Evolutionary conservation across 2,113 vertebrate species (phyloP), one percentile per base, ranked within the genome.

Genomic region (Dipodomys spectabilis): DNA sequence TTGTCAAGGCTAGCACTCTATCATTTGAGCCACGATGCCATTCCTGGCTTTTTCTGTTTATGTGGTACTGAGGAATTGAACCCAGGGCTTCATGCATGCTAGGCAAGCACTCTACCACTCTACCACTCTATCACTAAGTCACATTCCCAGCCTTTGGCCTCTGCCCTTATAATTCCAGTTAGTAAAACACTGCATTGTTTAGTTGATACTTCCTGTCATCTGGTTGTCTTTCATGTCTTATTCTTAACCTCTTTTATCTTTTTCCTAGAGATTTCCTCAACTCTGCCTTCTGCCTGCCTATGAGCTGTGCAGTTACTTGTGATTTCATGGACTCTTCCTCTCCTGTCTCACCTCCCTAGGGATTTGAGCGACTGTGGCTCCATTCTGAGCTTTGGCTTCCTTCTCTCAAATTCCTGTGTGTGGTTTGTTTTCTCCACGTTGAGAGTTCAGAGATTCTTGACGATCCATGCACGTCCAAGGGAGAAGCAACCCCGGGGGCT

Each of bases 161-260:
- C 35, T 78, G 4, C 65, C 81, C 82, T 45, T 28, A 7, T 53
- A 30, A 49, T 30, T 80, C 60, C n/a, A 60, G 23, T 23, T 82
- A 71, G 45, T 44, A 23, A 19, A 30, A 30, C 19, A n/a, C 30
- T 68, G 25, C 10, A 35, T 49, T 6, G 5, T 65, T 32, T 77
- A 67, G 57, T 44, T 16, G 72, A 77, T 1, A 1, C 39, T 39
- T 5, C 64, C 60, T 5, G 15, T 16, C 16, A 62, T 49, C 49
- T 49, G 19, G 32, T 32, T 67, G 20, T 39, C 74, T 86, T 95
- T 94, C 53, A 67, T 80, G 32, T 65, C 53, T 84, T 79, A 25
- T 8, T 57, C 25, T 65, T 67, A 45, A 28, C 68, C 79, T 65
- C n/a, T 72, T 64, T 12, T 82, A 22, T 19, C 35, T 87, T 67